Percentiles rank a stretch among this genome's conserved stretches.
Evolutionary conservation across 2,797 vertebrate species (phyloP).

Genomic region (Vultur gryphus): DNA sequence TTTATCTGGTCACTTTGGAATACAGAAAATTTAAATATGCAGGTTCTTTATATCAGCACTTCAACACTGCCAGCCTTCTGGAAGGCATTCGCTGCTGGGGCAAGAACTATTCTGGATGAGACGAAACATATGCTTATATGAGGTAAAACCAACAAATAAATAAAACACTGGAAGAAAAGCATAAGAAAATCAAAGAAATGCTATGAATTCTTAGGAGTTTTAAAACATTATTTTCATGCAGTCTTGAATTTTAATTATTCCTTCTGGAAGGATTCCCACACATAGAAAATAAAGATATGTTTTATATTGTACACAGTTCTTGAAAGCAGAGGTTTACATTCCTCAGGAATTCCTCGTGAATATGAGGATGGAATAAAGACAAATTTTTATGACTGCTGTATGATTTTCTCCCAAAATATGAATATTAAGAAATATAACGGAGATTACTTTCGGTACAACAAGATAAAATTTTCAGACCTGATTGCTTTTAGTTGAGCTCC

Average conservation of each 20-base stretch:
- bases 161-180: not conserved
- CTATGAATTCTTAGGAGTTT: not conserved
- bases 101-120: not conserved
- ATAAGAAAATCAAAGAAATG: not conserved
- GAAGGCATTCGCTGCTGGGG: accelerated
- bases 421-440: not conserved
- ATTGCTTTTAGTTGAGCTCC: not conserved
- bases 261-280: not conserved
- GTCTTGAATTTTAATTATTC: not conserved
- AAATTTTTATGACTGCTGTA: not conserved
- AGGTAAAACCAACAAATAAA: not conserved
- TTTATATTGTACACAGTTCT: not conserved
- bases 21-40: not conserved
- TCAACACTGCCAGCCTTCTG: not conserved
- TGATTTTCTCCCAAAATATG: not conserved
- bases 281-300: not conserved
- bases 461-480: not conserved
- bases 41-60: not conserved
- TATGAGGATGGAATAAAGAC: not conserved
- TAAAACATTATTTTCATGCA: not conserved
- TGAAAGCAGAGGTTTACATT: not conserved
- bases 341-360: not conserved
- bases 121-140: not conserved
- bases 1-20: not conserved
- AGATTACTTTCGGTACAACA: not conserved